Evolutionary conservation across 2,113 vertebrate species (phyloP), one percentile per base, ranked within the genome.

Genomic region (Tachysurus vachellii): DNA sequence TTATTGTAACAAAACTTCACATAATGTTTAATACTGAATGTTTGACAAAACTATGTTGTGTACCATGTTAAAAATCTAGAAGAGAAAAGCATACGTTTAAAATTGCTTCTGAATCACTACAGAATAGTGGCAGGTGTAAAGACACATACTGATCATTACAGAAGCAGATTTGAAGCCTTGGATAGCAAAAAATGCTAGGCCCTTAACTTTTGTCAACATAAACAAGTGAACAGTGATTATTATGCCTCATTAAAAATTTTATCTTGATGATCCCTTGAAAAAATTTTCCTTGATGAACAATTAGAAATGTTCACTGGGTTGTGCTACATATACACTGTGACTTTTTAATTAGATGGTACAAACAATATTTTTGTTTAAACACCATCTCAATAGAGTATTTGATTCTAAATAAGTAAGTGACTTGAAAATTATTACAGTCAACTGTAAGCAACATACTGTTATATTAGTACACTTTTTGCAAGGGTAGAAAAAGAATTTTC

Each of bases 341-440:
- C 93, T 95, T 95, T 96, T 95, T 96, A 97, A 96, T 95, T 95
- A 96, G 94, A 90, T 93, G 93, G 93, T 85, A 89, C 91, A 93
- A 92, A 90, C 91, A 94, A 89, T 91, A 91, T 92, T 93, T 93
- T 92, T 94, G 89, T 92, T 95, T 92, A 91, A 94, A 91, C 93
- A 88, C 93, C 93, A 93, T 94, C 94, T 94, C 87, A 86, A 92
- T 91, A 91, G 93, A 94, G 94, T 95, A 93, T 95, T 92, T 77
- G 90, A 80, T 90, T 93, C 93, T 90, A 96, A 93, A 91, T 91
- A 92, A 95, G 95, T 94, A 95, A 92, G 93, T 90, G 90, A 94
- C 91, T 94, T 94, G 95, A 95, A 96, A 96, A 96, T 97, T 94
- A 96, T 95, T 95, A 95, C 94, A 62, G 88, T 88, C 95, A 84